Base-by-base conservation (phyloP, 2,113 vertebrate species). In the Psammodynastes pulverulentus region DNA sequence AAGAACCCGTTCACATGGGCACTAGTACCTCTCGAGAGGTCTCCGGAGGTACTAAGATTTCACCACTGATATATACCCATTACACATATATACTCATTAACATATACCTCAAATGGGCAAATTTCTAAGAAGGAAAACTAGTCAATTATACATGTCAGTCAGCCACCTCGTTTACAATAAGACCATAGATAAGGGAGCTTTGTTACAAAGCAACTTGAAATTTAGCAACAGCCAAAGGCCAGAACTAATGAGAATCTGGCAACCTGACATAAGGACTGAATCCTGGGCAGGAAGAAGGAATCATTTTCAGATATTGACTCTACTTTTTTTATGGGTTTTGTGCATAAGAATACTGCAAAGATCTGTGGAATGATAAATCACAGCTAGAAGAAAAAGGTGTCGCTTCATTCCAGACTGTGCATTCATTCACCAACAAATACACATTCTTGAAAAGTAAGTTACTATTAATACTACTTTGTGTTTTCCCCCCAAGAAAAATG, bases 381-480 rank as follows among this genome's bases (percentile, higher is more conserved):
- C 84, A 54, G 62, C 84, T 62, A 54, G 86, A 84, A 53, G 86
- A 88, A 88, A 58, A 62, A 34, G 62, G 46, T 53, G 49, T 88
- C 86, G 91, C 86, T 88, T 79, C 5, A 13, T 88, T 88, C 87
- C 91, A 49, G 15, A 85, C 39, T 88, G 58, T 89, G 72, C 91
- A 92, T 92, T 89, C 84, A 92, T 89, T 85, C 45, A 48, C 87
- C 72, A 92, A 88, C 72, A 85, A 92, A 89, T 89, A 51, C 21
- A 89, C 49, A 88, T 58, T 34, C 26, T 58, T 26, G 45, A 23
- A 49, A 89, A 89, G 53, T 19, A 48, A 85, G 72, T 89, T 89
- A 48, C 87, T 92, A 85, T 62, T 89, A 85, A 92, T 89, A 89
- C n/a, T 39, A 9, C 43, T 89, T 89, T 85, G 39, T 84, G 56